Base-by-base conservation (phyloP, 2,888 invertebrate genomes). In the Drosophila pseudotalamancana region DNA sequence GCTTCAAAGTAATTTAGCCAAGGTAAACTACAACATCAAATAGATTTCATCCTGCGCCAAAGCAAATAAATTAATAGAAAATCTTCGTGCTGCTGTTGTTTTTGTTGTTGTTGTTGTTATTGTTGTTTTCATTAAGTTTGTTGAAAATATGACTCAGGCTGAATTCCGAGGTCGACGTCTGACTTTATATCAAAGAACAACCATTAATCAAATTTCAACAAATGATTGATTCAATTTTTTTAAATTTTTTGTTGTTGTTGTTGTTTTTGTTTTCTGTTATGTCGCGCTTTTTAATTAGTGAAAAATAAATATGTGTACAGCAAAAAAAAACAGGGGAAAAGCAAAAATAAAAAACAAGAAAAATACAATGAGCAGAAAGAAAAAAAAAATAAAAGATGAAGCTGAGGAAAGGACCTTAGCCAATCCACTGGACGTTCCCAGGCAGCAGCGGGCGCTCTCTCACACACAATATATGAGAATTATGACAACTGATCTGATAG, bases 401-500 rank as follows among this genome's bases (percentile, higher is more conserved):
- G 2, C 43, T 4, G 18, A 25, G 16, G 16, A 51, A 51, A 72
- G 72, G 64, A 59, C 45, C 40, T 64, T 57, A 54, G 48, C 55
- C 72, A 72, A 65, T 72, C 60, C 59, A 60, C 60, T 60, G 29
- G 18, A 34, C 62, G 75, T 84, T 80, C 85, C 80, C 85, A 80
- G 72, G 69, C 50, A 69, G 59, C 50, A 43, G 37, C 16, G 29
- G 43, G 35, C 21, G 23, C 67, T 66, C 62, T 57, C 74, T 69
- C 73, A 68, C 87, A 65, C 66, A 79, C 56, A 85, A 83, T 80
- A 87, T 86, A 87, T 86, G 87, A 86, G 86, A 83, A 85, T 79
- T 86, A 86, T 86, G 85, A 86, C 86, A 86, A 81, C 53, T 81
- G 79, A 87, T 87, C 87, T 85, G 87, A 88, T 87, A 88, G 87